These are phyloP conservation scores for Lepidonotus clava DNA, from an alignment of 2,888 invertebrate genomes.

Conservation along the genomic window DNA sequence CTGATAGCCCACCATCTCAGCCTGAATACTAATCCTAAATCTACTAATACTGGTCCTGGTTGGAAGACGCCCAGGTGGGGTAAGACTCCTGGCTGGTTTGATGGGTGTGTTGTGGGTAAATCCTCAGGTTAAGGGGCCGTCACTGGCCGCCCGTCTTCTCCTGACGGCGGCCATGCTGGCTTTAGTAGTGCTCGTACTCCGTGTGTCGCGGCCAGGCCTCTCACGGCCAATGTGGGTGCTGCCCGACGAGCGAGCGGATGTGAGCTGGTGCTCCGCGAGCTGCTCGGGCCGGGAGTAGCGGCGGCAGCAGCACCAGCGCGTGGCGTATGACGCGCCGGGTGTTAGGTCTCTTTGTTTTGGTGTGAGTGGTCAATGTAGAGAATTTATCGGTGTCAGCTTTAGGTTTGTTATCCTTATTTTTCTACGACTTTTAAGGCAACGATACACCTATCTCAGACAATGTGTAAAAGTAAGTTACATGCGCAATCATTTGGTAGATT, in stretches of 20 bases:
- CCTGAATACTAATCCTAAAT: no score
- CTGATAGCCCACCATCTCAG: constrained; percentile 31
- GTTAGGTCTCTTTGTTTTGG: no score
- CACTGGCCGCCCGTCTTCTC: not conserved
- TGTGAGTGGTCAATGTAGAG: no score
- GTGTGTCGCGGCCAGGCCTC: not conserved
- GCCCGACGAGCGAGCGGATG: not conserved
- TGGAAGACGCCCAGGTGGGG: not conserved
- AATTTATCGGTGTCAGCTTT: no score
- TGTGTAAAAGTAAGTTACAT: no score
- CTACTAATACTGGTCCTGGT: not conserved
- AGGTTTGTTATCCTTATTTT: no score
- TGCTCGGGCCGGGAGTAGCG: not conserved
- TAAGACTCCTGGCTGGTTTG: not conserved
- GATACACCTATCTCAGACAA: no score
- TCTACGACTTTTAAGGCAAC: no score
- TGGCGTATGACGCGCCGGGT: no score
- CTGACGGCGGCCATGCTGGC: not conserved
- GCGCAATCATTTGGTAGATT: no score
- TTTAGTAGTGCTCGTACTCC: not conserved
- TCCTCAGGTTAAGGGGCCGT: constrained; percentile 18
- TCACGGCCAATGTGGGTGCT: no score
- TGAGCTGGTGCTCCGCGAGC: not conserved
- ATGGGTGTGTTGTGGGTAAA: not conserved
- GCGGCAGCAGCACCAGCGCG: not conserved